Percentiles rank a stretch among this genome's conserved stretches.
These are phyloP conservation scores for Dryas iulia DNA, from an alignment of 1,140 invertebrate genomes.

Conservation along the genomic window DNA sequence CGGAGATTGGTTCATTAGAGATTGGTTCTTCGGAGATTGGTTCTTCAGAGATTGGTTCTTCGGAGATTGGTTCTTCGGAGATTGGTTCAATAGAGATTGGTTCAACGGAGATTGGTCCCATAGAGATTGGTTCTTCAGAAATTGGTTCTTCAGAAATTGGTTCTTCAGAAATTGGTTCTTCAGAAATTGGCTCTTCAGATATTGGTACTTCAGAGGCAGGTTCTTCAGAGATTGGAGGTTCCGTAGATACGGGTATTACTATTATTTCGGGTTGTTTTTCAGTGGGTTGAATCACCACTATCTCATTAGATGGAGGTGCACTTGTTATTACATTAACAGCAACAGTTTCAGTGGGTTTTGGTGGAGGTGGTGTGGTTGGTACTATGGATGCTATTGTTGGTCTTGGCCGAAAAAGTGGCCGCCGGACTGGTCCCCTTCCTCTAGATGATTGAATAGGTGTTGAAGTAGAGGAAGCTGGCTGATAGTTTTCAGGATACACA, in stretches of 20 bases:
- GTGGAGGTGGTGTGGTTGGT: background rate
- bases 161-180: background rate
- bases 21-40: background rate
- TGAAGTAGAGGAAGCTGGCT: background rate
- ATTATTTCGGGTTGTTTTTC: background rate
- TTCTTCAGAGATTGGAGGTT: background rate
- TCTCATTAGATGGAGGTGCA: background rate
- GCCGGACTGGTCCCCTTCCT: background rate
- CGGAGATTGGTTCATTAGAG: background rate
- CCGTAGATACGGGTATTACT: background rate
- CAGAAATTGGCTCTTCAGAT: background rate
- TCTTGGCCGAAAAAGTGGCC: background rate
- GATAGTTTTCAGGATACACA: constrained; percentile 1
- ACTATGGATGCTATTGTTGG: background rate
- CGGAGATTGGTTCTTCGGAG: background rate
- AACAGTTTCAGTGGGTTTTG: background rate
- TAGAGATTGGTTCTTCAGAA: background rate
- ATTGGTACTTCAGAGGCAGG: background rate
- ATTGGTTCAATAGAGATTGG: background rate
- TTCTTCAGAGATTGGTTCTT: background rate
- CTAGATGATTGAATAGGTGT: background rate
- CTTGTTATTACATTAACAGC: background rate
- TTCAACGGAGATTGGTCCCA: background rate
- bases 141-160: background rate
- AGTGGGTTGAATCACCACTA: background rate